Base-by-base conservation (phyloP, 2,113 vertebrate species). In the Oplegnathus fasciatus region DNA sequence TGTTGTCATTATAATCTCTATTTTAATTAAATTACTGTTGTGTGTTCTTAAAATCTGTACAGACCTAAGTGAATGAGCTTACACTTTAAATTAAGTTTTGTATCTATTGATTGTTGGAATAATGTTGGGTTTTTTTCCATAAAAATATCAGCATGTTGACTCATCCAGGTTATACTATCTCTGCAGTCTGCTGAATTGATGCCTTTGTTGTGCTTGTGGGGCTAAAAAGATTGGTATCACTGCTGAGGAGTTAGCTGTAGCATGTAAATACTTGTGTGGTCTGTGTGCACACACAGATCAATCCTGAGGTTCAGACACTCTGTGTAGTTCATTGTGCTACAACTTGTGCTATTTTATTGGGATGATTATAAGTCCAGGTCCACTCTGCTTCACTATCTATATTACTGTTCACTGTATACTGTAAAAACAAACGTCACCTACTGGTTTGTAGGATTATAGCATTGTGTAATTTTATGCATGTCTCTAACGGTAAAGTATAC, bases 401-500 rank as follows among this genome's bases (percentile, higher is more conserved):
- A 9, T 9, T 37, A 5, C n/a, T 44, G 22, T 60, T 75, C 22
- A 17, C n/a, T 52, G 40, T 37, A 15, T 22, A 24, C 34, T 22
- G 26, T 48, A 50, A 75, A 78, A 78, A 34, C 48, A 62, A 46
- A 79, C 3, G 26, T 13, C 86, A 55, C n/a, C n/a, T n/a, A n/a
- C n/a, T n/a, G n/a, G n/a, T n/a, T n/a, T n/a, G n/a, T n/a, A n/a
- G n/a, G n/a, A n/a, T n/a, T n/a, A 37, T 37, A 32, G 18, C 14
- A 5, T 62, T 75, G 32, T 83, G 34, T 60, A 42, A 57, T 28
- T 58, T 30, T 17, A 22, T 69, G 61, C 50, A 18, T 52, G 20
- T 37, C 26, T 55, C 52, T 30, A 44, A 18, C 14, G 9, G 18
- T 52, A n/a, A 54, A 73, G n/a, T 6, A 18, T 61, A 18, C 46